Evolutionary conservation across 2,797 vertebrate genomes (phyloP), one percentile per base, ranked within the genome.

Genomic region (Mormyrus hasselquistii): DNA sequence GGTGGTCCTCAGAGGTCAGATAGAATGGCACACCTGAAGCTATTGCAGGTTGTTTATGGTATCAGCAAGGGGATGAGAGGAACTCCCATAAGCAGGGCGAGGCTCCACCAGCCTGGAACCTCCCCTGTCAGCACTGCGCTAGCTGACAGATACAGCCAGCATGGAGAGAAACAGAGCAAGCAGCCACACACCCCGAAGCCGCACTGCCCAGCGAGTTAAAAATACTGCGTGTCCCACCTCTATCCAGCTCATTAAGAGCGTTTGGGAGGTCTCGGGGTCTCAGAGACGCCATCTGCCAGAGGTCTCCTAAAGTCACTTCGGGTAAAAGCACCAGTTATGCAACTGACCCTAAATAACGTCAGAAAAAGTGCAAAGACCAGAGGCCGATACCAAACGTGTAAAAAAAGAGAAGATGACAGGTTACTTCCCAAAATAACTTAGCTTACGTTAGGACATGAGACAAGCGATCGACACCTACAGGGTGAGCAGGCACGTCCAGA

Each of bases 331-430:
- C 41, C 34, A 44, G 38, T 41, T 79, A 44, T 41, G 38, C 38
- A 79, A 79, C 73, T 44, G 38, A 79, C 34, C 73, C n/a, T 79
- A 79, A 79, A 79, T 79, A 44, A 3, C 14, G 5, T n/a, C 38
- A 79, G 73, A 79, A 79, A 79, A 79, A 79, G 41, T 44, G 16
- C 73, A 79, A 16, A 79, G 73, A 79, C 73, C 73, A 79, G 38
- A 79, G 73, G 19, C 38, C 44, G 73, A 44, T n/a, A 79, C 16
- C 73, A 44, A 79, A 41, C 16, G 7, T 44, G 38, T 41, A 62
- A 41, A 41, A 44, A 79, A 7, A 44, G 38, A 79, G 14, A 44
- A n/a, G 7, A 41, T 19, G 38, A 76, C 69, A 41, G 14, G 69
- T 41, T 41, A 76, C 7, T 76, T 76, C 34, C 69, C 38, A 38